Conservation (phyloP, 1,140 invertebrate species). For the Trialeurodes vaporariorum region DNA sequence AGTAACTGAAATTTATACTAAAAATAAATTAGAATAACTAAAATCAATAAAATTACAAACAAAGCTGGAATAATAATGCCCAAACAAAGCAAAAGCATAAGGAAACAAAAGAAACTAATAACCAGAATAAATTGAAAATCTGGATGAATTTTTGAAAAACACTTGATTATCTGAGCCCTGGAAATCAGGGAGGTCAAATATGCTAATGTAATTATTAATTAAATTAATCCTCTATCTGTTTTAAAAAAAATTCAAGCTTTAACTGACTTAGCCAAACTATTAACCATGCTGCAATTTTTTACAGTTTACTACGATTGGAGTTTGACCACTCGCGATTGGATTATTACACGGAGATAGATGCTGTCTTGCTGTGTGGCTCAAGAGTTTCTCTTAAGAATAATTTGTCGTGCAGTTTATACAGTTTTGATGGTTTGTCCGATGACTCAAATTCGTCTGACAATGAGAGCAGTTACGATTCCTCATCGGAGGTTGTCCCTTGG, state of each 20-base stretch:
- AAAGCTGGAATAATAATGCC: too few species aligned
- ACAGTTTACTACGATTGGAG: constrained; percentile 62
- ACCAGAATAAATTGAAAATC: too few species aligned
- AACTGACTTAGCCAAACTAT: too few species aligned
- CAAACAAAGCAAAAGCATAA: too few species aligned
- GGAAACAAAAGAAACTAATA: too few species aligned
- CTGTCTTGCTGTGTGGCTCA: constrained; percentile 55
- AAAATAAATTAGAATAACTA: too few species aligned
- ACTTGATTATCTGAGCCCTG: too few species aligned
- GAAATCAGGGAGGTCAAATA: neutral
- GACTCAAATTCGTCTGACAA: neutral
- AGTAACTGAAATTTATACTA: too few species aligned
- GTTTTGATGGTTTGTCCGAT: neutral
- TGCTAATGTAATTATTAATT: neutral
- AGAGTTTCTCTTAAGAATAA: neutral
- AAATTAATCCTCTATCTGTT: constrained; percentile 9
- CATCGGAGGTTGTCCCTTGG: neutral
- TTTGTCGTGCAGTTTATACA: neutral
- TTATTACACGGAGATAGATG: constrained; percentile 84
- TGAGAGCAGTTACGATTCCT: neutral
- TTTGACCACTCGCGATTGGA: constrained; percentile 67
- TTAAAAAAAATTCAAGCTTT: too few species aligned
- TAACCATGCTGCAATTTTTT: too few species aligned
- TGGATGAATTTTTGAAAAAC: too few species aligned
- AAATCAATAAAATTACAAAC: too few species aligned